A percentile compares a stretch with the other conserved stretches of the same genome.
phyloP scores from a whole-genome alignment of 1,140 invertebrate genomes.

The Oryctes rhinoceros region DNA sequence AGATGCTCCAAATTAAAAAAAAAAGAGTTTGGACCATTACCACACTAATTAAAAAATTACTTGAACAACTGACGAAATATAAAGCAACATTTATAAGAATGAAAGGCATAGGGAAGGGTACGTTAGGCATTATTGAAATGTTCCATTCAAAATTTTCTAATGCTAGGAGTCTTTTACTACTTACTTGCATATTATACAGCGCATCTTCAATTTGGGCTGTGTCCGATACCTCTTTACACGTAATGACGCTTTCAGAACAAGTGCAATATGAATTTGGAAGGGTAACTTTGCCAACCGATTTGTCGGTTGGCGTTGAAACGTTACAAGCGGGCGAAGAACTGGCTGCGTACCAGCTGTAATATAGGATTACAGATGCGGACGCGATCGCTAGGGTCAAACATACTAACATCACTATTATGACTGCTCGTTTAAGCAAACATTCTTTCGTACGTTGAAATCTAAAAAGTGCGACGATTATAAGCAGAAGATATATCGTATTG shows the following conservation, averaged over 20 bases:
- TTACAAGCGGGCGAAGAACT: neutral
- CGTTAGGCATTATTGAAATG: too few relatives aligned
- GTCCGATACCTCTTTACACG: neutral
- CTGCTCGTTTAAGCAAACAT: neutral
- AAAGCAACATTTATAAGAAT: too few relatives aligned
- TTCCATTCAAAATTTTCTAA: too few relatives aligned
- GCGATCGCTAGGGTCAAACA: neutral
- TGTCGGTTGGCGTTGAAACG: too few relatives aligned
- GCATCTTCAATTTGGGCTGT: slow-evolving; percentile 2
- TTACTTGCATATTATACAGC: neutral
- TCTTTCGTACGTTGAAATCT: neutral
- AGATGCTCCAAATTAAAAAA: too few relatives aligned
- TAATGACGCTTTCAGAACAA: neutral
- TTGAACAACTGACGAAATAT: too few relatives aligned
- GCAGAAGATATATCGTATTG: neutral
- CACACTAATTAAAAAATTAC: too few relatives aligned
- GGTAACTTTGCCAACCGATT: neutral
- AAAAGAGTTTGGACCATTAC: too few relatives aligned
- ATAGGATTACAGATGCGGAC: neutral
- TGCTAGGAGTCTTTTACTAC: neutral
- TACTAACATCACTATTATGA: neutral
- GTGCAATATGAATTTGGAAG: neutral
- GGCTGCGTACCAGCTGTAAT: neutral
- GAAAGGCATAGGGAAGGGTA: too few relatives aligned
- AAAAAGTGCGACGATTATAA: neutral